These are phyloP conservation scores for Elymnias hypermnestra DNA, from an alignment of 1,140 invertebrate species.

Conservation along the genomic window DNA sequence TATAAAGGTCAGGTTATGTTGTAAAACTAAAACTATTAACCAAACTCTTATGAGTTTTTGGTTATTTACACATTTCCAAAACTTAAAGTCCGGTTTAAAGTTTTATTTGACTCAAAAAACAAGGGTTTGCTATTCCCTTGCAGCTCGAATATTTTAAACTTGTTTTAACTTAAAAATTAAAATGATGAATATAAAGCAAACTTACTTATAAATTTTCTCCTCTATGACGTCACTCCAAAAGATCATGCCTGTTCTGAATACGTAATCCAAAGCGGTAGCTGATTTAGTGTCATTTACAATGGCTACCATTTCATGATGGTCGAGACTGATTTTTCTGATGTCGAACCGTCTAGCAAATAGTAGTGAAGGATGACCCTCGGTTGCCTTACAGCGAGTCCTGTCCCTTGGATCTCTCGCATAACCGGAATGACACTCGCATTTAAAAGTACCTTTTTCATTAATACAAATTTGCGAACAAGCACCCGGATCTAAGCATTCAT, in stretches of 20 bases:
- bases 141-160: no score
- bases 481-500: conserved; percentile 93
- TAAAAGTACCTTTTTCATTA: conserved; percentile 93
- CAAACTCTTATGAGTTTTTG: no score
- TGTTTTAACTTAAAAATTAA: no score
- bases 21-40: no score
- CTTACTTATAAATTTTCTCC: conserved; percentile 92
- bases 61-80: no score
- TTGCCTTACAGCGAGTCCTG: conserved; percentile 89
- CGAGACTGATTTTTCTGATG: conserved; percentile 92
- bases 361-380: conserved; percentile 89
- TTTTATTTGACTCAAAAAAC: no score
- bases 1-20: no score
- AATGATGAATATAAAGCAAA: no score
- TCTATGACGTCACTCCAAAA: conserved; percentile 96
- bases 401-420: conserved; percentile 91
- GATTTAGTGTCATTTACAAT: conserved; percentile 92
- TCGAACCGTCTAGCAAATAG: conserved; percentile 90
- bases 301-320: conserved; percentile 92
- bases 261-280: conserved; percentile 91
- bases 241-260: conserved; percentile 92
- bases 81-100: no score
- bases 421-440: conserved; percentile 92
- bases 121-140: no score
- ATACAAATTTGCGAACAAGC: conserved; percentile 94